Evolutionary conservation across 2,888 invertebrate species (phyloP).

Genomic region (Hartigia nigra): DNA sequence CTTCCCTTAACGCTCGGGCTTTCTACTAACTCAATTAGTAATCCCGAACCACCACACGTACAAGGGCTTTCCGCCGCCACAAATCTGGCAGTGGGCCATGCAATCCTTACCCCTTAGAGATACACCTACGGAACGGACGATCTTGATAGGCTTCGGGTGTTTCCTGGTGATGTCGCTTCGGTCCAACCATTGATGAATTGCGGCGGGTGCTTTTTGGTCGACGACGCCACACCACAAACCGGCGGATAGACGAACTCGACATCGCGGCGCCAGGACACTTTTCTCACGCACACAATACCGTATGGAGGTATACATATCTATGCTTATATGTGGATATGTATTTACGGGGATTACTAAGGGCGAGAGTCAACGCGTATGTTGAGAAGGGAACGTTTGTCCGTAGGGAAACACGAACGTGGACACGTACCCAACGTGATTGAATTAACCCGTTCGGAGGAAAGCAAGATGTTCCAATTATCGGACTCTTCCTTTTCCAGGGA

Average conservation of each 20-base stretch:
- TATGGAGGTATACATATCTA: background rate
- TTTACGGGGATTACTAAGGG: background rate
- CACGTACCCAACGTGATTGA: background rate
- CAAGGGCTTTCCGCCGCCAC: slow-evolving; percentile 6
- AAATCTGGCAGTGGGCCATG: slow-evolving; percentile 22
- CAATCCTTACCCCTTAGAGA: slow-evolving; percentile 1
- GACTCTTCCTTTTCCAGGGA: background rate
- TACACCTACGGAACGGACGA: background rate
- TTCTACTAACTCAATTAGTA: slow-evolving; percentile 22
- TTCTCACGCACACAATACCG: slow-evolving; percentile 10
- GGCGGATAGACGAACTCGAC: slow-evolving; percentile 14
- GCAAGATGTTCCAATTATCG: background rate
- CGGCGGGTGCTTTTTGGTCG: slow-evolving; percentile 21
- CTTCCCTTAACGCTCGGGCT: background rate
- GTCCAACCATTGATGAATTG: slow-evolving; percentile 31
- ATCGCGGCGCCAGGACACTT: slow-evolving; percentile 22
- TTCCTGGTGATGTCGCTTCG: slow-evolving; percentile 24
- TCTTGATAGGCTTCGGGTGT: slow-evolving; percentile 24
- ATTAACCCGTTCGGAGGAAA: background rate
- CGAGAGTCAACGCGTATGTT: background rate
- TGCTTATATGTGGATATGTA: background rate
- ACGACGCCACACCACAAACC: slow-evolving; percentile 20
- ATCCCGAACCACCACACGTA: slow-evolving; percentile 5
- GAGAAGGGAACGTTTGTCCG: background rate
- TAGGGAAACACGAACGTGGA: background rate